phyloP scores from a whole-genome alignment of 2,797 vertebrate genomes.

The Phrynocephalus vlangalii region DNA sequence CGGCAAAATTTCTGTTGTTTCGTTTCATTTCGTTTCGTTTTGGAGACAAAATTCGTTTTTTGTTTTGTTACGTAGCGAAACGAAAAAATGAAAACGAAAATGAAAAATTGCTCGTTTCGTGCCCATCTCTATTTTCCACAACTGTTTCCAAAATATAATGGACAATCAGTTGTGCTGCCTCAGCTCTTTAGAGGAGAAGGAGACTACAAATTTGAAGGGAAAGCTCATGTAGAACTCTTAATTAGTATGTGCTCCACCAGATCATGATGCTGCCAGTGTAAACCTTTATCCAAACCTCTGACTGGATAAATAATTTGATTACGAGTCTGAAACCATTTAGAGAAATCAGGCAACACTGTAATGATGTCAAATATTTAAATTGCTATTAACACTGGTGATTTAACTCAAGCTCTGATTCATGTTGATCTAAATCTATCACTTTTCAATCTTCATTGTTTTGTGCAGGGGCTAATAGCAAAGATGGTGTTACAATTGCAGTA shows the following conservation, averaged over 20 bases:
- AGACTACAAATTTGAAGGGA: neutral
- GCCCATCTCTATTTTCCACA: neutral
- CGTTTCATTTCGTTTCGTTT: too few species aligned
- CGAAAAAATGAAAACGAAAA: too few species aligned
- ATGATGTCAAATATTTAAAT: slow-evolving; percentile 43
- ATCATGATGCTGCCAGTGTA: slow-evolving; percentile 8
- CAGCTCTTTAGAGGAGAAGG: neutral
- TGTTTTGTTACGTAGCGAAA: too few species aligned
- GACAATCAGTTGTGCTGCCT: neutral
- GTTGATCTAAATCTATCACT: slow-evolving; percentile 37
- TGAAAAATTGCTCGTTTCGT: too few species aligned
- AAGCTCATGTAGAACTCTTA: slow-evolving; percentile 4
- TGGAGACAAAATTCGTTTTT: too few species aligned
- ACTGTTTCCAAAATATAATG: neutral
- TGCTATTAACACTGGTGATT: slow-evolving; percentile 29
- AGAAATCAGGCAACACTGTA: slow-evolving; percentile 15
- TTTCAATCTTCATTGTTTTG: slow-evolving; percentile 23
- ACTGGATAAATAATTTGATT: slow-evolving; percentile 48
- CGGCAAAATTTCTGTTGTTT: too few species aligned
- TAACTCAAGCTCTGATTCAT: slow-evolving; percentile 30
- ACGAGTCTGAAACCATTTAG: slow-evolving; percentile 30
- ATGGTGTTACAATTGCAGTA: neutral
- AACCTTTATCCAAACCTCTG: slow-evolving; percentile 39
- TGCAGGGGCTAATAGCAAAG: slow-evolving; percentile 1
- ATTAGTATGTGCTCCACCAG: neutral